phyloP scores from a whole-genome alignment of 2,888 invertebrate species.

The Melanophora roralis region DNA sequence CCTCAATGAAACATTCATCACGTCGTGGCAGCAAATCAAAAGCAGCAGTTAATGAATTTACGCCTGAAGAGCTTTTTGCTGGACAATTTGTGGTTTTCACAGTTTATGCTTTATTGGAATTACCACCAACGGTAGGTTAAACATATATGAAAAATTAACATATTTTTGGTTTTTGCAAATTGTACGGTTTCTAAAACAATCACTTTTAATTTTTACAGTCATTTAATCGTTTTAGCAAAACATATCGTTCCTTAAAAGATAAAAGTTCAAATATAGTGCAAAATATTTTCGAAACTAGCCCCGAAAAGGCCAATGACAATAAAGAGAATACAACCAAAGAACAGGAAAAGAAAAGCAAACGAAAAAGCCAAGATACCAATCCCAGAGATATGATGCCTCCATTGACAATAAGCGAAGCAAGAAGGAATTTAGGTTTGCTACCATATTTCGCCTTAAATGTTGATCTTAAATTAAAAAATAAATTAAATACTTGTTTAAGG shows the following conservation, averaged over 20 bases:
- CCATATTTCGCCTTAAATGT: neutral
- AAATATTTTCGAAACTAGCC: slow-evolving; percentile 68
- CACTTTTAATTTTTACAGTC: slow-evolving; percentile 66
- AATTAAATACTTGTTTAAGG: slow-evolving; percentile 65
- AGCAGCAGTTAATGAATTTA: slow-evolving; percentile 61
- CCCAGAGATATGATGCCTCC: slow-evolving; percentile 69
- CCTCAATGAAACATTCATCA: slow-evolving; percentile 68
- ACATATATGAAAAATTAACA: slow-evolving; percentile 16
- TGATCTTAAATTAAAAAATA: too few species aligned
- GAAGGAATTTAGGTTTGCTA: slow-evolving; percentile 73
- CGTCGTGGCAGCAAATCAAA: slow-evolving; percentile 59
- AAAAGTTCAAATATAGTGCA: slow-evolving; percentile 74
- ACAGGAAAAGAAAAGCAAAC: slow-evolving; percentile 43
- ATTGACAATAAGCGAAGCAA: slow-evolving; percentile 75
- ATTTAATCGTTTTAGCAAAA: slow-evolving; percentile 75
- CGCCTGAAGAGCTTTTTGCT: slow-evolving; percentile 74
- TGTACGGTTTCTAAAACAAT: neutral
- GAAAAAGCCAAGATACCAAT: slow-evolving; percentile 62
- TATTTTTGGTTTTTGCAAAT: slow-evolving; percentile 12
- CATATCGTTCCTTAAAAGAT: slow-evolving; percentile 75
- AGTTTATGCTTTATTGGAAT: slow-evolving; percentile 76
- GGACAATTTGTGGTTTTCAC: slow-evolving; percentile 77
- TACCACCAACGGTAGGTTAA: slow-evolving; percentile 74
- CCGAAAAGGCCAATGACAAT: slow-evolving; percentile 45
- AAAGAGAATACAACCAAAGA: slow-evolving; percentile 63